These are phyloP conservation scores for Zaprionus tsacasi DNA, from an alignment of 1,140 invertebrate genomes.

Conservation along the genomic window DNA sequence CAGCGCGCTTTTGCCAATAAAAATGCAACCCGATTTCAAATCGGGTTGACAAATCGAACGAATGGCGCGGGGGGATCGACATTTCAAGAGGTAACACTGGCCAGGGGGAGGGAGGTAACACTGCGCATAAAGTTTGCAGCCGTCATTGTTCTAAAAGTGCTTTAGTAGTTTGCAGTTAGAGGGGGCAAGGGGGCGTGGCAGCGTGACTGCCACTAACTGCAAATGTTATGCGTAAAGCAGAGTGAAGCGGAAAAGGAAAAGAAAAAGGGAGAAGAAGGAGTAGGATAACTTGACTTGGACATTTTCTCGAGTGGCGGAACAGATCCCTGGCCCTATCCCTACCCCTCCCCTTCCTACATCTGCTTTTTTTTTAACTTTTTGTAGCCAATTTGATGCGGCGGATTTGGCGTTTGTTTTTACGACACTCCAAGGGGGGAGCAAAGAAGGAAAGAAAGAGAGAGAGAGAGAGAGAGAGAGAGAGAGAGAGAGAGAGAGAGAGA, in stretches of 20 bases:
- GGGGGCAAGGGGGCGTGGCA: constrained; percentile 44
- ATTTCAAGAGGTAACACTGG: neutral
- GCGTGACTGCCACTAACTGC: constrained; percentile 51
- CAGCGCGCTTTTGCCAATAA: constrained; percentile 65
- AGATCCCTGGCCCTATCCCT: neutral
- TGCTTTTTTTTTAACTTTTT: constrained; percentile 38
- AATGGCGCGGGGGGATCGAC: constrained; percentile 18
- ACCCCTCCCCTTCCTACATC: neutral
- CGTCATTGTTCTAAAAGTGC: constrained; percentile 61
- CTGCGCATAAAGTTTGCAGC: constrained; percentile 65
- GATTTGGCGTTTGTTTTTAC: constrained; percentile 79
- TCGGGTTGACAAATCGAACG: constrained; percentile 76
- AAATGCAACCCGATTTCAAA: constrained; percentile 74
- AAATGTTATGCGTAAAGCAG: constrained; percentile 63
- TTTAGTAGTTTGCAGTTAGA: constrained; percentile 36
- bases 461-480: neutral
- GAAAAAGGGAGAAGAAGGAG: constrained; percentile 17
- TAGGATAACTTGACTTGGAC: constrained; percentile 12
- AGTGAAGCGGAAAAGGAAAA: constrained; percentile 17
- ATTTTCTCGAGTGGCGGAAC: constrained; percentile 37
- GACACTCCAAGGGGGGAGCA: constrained; percentile 40
- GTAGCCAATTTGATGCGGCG: constrained; percentile 70
- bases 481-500: neutral
- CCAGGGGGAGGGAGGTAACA: neutral
- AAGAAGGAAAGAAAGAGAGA: neutral